Evolutionary conservation across 1,140 invertebrate genomes (phyloP), one percentile per base, ranked within the genome.

Genomic region (Drosophila kanapiae): DNA sequence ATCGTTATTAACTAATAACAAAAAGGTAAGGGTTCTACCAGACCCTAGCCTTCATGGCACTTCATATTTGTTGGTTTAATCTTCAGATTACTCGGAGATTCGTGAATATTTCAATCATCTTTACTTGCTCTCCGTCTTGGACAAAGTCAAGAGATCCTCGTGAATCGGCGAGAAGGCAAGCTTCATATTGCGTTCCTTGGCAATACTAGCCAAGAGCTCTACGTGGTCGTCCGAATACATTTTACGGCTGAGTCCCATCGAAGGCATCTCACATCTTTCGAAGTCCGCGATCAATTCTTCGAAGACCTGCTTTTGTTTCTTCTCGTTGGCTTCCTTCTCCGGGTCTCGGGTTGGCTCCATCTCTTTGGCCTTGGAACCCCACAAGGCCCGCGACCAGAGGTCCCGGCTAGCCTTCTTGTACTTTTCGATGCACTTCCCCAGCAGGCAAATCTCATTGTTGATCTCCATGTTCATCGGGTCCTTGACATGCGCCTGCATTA

Each of bases 391-490:
- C 7, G 64, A 37, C 84, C 84, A 87, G 11, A 87, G 59, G 5
- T 88, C 77, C 1, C 62, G 72, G 18, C 53, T 51, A 3, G 58
- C 56, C n/a, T 78, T 23, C 0, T 87, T 42, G n/a, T 87, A 87
- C 16, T 84, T 80, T 35, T n/a, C 61, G 0, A 87, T 75, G 27
- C 71, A 45, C 0, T 65, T 38, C 4, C 78, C 65, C 48, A 87
- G 35, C 0, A 33, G 42, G 1, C 57, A 40, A 5, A 87, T 78
- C 45, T 84, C 85, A 1, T 64, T 77, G 47, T 47, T 80, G 14
- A 87, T 83, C 42, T 88, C 80, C 16, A 61, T 71, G 54, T 81
- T 87, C 14, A 40, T 45, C 1, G 84, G 84, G 33, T 88, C 61
- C 51, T 56, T 87, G 13, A 9, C 13, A 11, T 88, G 80, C 1